These are phyloP conservation scores for Cottoperca gobio DNA, from an alignment of 2,797 vertebrate species.

Conservation along the genomic window DNA sequence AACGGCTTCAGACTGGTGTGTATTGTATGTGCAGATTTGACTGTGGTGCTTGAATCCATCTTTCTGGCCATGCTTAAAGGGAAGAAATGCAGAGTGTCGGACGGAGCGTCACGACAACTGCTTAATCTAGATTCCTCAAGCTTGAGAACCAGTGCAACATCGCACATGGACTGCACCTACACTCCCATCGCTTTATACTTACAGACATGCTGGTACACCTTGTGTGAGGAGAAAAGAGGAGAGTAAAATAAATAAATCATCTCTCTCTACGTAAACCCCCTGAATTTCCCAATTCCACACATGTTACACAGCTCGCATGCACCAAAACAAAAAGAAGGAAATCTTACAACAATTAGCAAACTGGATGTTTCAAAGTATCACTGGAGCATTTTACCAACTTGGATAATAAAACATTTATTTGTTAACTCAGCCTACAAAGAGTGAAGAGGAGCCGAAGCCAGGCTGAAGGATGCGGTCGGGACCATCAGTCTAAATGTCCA, in stretches of 20 bases:
- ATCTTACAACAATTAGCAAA: too few species aligned
- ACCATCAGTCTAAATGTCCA: slow-evolving; percentile 52
- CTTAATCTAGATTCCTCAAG: slow-evolving; percentile 57
- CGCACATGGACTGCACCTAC: slow-evolving; percentile 49
- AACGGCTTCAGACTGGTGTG: slow-evolving; percentile 44
- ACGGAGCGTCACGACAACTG: slow-evolving; percentile 54
- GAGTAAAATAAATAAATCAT: slow-evolving; percentile 27
- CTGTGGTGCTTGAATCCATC: slow-evolving; percentile 47
- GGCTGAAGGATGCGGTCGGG: slow-evolving; percentile 43
- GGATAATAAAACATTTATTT: slow-evolving; percentile 36
- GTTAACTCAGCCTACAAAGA: slow-evolving; percentile 37
- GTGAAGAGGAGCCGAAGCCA: slow-evolving; percentile 36
- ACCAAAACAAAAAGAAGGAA: too few species aligned
- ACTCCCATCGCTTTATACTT: slow-evolving; percentile 56
- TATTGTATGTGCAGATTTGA: slow-evolving; percentile 36
- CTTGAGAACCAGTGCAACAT: slow-evolving; percentile 44
- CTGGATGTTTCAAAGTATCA: slow-evolving; percentile 53
- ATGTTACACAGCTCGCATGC: slow-evolving; percentile 18
- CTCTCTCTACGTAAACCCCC: slow-evolving; percentile 4
- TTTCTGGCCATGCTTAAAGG: slow-evolving; percentile 28
- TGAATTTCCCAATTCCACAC: slow-evolving; percentile 23
- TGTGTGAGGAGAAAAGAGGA: slow-evolving; percentile 33
- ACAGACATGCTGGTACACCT: slow-evolving; percentile 43
- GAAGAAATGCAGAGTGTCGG: slow-evolving; percentile 52
- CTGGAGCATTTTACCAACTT: slow-evolving; percentile 50